These are phyloP conservation scores for Sitobion miscanthi DNA, from an alignment of 1,140 invertebrate species.

Conservation along the genomic window DNA sequence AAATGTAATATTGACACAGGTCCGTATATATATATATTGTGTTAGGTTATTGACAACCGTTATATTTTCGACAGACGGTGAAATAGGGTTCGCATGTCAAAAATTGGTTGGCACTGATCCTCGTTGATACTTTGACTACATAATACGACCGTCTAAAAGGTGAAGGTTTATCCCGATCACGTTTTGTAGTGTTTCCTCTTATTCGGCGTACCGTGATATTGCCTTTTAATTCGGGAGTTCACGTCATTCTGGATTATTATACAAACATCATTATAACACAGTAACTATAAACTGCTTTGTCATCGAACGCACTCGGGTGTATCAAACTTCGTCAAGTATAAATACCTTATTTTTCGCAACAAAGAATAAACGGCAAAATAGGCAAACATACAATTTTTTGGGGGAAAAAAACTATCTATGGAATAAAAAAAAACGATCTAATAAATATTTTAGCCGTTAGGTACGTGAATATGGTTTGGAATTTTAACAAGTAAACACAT, in stretches of 20 bases:
- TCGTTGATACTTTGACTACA: constrained; percentile 43
- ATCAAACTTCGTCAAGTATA: not conserved
- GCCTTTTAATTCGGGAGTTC: constrained; percentile 5
- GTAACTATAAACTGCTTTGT: constrained; percentile 15
- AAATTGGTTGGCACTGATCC: not conserved
- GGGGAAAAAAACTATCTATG: not conserved
- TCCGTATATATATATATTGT: not conserved
- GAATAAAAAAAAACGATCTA: not conserved
- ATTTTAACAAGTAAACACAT: not conserved
- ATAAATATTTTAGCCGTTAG: not conserved
- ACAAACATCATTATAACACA: constrained; percentile 18
- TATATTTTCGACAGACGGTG: constrained; percentile 20
- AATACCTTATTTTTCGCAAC: not conserved
- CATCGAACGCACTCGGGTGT: not conserved
- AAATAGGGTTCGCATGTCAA: constrained; percentile 18
- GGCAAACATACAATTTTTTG: not conserved
- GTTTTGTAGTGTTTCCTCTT: not conserved
- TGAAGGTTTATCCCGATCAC: constrained; percentile 5
- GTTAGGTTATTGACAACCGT: constrained; percentile 33
- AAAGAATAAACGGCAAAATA: not conserved
- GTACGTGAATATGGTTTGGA: not conserved
- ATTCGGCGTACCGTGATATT: constrained; percentile 4
- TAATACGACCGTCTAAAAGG: constrained; percentile 1
- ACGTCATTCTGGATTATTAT: constrained; percentile 27
- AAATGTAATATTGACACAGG: constrained; percentile 16